Conservation (phyloP, 2,888 invertebrate species). For the Dione juno region DNA sequence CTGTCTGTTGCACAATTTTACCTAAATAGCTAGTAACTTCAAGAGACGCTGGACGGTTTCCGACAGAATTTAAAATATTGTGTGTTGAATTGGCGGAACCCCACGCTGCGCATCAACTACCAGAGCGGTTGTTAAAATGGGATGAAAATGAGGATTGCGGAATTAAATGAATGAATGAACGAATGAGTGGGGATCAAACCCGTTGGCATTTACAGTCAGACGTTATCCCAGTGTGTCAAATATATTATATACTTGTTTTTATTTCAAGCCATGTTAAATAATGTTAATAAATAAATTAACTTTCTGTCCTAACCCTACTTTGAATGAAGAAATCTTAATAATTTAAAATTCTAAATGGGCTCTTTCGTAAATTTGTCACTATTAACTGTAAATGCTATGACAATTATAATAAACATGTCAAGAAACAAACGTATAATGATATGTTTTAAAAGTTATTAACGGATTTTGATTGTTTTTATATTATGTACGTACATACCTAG, state of each 20-base stretch:
- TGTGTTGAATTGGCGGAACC: no score
- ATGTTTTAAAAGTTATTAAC: not conserved
- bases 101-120: not conserved
- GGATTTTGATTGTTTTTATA: not conserved
- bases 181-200: no score
- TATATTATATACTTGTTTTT: no score
- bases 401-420: slow-evolving; percentile 15
- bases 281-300: slow-evolving; percentile 2
- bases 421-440: slow-evolving; percentile 3
- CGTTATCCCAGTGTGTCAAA: no score
- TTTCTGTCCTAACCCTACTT: not conserved
- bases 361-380: slow-evolving; percentile 19
- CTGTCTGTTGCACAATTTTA: no score
- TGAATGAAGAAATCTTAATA: slow-evolving; percentile 6
- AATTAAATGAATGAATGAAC: no score
- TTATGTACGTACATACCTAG: not conserved
- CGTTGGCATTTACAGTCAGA: no score
- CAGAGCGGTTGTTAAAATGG: no score
- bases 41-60: no score
- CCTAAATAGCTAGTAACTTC: no score
- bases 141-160: no score
- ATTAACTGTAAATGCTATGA: not conserved
- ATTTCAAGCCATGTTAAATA: not conserved
- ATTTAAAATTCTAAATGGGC: slow-evolving; percentile 11
- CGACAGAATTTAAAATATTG: no score